These are phyloP conservation scores for Diaphora mendica DNA, from an alignment of 2,888 invertebrate species.

Conservation along the genomic window DNA sequence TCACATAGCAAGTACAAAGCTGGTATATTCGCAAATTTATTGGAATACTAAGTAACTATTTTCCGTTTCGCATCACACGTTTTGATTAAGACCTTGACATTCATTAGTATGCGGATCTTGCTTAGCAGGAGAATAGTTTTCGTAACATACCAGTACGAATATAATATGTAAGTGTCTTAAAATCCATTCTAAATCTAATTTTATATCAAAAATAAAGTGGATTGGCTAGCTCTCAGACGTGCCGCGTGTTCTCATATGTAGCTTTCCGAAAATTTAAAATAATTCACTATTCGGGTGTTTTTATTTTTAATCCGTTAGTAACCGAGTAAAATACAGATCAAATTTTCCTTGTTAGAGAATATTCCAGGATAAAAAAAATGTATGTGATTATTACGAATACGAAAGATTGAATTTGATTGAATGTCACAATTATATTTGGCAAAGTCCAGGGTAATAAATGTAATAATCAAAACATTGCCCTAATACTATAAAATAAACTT, in stretches of 20 bases:
- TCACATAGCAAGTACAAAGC: conserved; percentile 5
- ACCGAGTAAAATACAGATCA: too few species aligned
- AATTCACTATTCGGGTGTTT: neutral
- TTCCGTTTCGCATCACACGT: conserved; percentile 15
- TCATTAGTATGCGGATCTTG: conserved; percentile 5
- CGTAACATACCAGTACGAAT: neutral
- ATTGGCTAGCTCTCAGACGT: neutral
- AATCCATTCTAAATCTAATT: neutral
- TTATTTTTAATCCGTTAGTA: too few species aligned
- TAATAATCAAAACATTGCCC: too few species aligned
- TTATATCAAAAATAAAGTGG: neutral
- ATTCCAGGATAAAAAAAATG: neutral
- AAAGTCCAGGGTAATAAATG: too few species aligned
- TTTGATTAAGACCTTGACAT: conserved; percentile 13
- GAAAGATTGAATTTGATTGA: too few species aligned
- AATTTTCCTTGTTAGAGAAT: neutral
- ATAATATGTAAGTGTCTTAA: neutral
- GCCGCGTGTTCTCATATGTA: neutral
- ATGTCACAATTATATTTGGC: too few species aligned
- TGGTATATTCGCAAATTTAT: conserved; percentile 18
- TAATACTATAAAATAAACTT: too few species aligned
- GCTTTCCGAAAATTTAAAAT: neutral
- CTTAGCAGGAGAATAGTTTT: neutral
- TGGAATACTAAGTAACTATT: conserved; percentile 29
- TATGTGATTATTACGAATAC: too few species aligned